Percentiles rank a stretch among this genome's conserved stretches.
Conservation (phyloP, 2,888 invertebrate species). For the Caprella mutica region DNA sequence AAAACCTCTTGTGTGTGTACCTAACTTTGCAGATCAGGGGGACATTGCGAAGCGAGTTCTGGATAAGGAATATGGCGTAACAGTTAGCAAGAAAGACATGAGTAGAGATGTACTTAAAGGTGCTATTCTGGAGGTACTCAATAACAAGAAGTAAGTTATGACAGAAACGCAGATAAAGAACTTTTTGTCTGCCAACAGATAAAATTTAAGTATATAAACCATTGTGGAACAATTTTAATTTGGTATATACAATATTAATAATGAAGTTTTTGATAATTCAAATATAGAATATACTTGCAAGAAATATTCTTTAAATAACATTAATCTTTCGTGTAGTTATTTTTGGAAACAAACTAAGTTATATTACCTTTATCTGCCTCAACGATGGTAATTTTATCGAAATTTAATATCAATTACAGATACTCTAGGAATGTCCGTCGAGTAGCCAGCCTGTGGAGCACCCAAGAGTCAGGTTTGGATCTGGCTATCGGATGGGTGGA, state of each 20-base stretch:
- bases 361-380: too few species aligned
- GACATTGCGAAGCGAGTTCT: constrained; percentile 37
- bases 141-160: constrained; percentile 13
- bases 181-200: not conserved
- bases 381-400: too few species aligned
- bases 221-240: too few species aligned
- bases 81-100: constrained; percentile 14
- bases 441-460: not conserved
- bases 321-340: too few species aligned
- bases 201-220: too few species aligned
- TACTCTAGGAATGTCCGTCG: not conserved
- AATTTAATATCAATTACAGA: not conserved
- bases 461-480: not conserved
- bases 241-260: too few species aligned
- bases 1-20: constrained; percentile 40
- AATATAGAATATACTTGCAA: too few species aligned
- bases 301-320: not conserved
- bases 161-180: not conserved
- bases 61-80: constrained; percentile 16
- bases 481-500: not conserved
- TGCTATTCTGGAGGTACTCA: constrained; percentile 12
- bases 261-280: too few species aligned
- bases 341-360: too few species aligned
- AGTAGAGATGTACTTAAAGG: not conserved
- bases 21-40: constrained; percentile 42